Percentiles rank a stretch among this genome's conserved stretches.
Conservation (phyloP, 2,113 vertebrate genomes). For the Ovis aries region DNA sequence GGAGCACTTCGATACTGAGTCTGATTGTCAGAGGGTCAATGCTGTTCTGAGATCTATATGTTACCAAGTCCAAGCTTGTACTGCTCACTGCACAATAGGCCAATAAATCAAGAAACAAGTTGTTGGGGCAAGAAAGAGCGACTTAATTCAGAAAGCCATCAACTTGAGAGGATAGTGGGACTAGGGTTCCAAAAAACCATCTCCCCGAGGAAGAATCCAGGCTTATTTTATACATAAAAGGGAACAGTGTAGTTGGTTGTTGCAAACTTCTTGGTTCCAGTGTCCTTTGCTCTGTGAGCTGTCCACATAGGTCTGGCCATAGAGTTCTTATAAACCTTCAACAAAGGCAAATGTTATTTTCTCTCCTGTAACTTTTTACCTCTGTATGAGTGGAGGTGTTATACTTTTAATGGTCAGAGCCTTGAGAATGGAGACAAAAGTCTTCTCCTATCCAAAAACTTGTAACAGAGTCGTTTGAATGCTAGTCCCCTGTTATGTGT, state of each 20-base stretch:
- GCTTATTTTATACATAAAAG: background rate
- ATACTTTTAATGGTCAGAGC: background rate
- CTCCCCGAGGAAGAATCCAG: background rate
- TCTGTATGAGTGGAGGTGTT: background rate
- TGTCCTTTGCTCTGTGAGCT: background rate
- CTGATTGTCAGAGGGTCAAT: background rate
- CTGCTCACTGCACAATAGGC: background rate
- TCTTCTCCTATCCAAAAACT: background rate
- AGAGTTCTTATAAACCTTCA: background rate
- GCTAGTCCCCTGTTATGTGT: background rate
- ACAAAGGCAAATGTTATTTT: background rate
- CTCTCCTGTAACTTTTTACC: background rate
- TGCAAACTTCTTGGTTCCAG: background rate
- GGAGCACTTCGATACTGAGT: background rate
- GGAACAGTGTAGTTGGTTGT: background rate
- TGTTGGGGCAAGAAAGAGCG: background rate
- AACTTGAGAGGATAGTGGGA: background rate
- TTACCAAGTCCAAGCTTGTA: background rate
- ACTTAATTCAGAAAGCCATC: background rate
- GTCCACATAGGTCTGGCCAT: background rate
- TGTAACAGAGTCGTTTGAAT: background rate
- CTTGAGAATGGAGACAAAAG: background rate
- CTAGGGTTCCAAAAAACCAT: background rate
- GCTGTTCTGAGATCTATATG: constrained; percentile 12
- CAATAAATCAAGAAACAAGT: background rate